Evolutionary conservation across 2,113 vertebrate genomes (phyloP), one percentile per base, ranked within the genome.

Genomic region (Coryphaenoides rupestris): DNA sequence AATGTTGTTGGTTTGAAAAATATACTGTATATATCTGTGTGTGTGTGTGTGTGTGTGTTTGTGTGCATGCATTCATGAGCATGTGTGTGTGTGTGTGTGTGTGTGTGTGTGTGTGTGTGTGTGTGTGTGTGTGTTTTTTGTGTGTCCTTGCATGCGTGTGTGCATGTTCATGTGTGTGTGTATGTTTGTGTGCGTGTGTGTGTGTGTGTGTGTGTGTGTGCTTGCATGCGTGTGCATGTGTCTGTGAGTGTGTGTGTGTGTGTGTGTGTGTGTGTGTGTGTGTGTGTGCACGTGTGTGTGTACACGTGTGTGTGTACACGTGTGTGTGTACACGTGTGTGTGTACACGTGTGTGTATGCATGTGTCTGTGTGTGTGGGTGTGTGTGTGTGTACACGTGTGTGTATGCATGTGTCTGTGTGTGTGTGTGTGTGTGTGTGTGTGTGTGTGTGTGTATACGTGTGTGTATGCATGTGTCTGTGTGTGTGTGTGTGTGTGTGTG

Each of bases 91-190:
- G 7, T 45, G 28, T n/a, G 15, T 60, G 58, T 17, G 1, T 59
- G 57, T n/a, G 26, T 40, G n/a, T 59, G 28, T n/a, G 15, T 22
- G 68, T 45, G 65, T 60, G 14, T 33, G 26, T 61, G 54, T 66
- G 24, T 53, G 62, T 40, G 13, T 19, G 26, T 50, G 53, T 50
- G 46, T 24, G 16, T 23, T n/a, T n/a, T n/a, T n/a, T n/a, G n/a
- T n/a, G n/a, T n/a, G n/a, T n/a, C n/a, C n/a, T n/a, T n/a, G n/a
- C n/a, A n/a, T n/a, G n/a, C n/a, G 60, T 23, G 21, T 24, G 45
- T 50, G 45, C 23, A 21, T 50, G 46, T 16, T 6, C 16, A 45
- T 62, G 45, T 52, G 56, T 61, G 45, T 23, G 56, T 33, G 7
- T n/a, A 3, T 28, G 23, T 58, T 13, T 58, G 23, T 58, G 23